Conservation (phyloP, 1,140 invertebrate species). For the Trissolcus basalis region DNA sequence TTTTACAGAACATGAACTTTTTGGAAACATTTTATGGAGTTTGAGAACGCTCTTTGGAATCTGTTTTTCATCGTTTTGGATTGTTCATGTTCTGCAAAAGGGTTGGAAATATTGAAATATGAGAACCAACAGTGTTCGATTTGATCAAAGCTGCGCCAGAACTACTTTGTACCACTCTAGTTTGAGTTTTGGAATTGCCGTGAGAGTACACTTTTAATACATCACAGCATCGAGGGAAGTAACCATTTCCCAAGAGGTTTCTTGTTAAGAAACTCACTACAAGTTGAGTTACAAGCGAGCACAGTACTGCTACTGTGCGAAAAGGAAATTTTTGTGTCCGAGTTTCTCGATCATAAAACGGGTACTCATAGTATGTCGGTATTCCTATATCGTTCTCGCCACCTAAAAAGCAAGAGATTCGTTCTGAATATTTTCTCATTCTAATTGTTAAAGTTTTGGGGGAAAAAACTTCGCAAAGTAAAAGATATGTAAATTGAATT, state of each 20-base stretch:
- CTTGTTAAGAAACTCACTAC: constrained; percentile 77
- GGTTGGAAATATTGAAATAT: constrained; percentile 4
- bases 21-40: too few species aligned
- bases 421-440: not conserved
- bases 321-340: constrained; percentile 79
- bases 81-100: too few species aligned
- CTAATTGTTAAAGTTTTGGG: not conserved
- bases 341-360: constrained; percentile 77
- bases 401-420: constrained; percentile 62
- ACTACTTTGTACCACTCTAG: constrained; percentile 70
- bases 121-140: constrained; percentile 55
- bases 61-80: too few species aligned
- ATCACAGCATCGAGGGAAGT: constrained; percentile 74
- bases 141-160: constrained; percentile 73
- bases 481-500: constrained; percentile 30
- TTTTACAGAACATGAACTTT: too few species aligned
- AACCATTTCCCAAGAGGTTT: constrained; percentile 78
- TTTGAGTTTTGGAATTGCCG: constrained; percentile 69
- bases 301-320: constrained; percentile 78
- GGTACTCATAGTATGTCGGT: constrained; percentile 80
- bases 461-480: not conserved
- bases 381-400: constrained; percentile 82
- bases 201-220: constrained; percentile 71
- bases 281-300: constrained; percentile 79
- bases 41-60: too few species aligned